Base-by-base conservation (phyloP, 2,113 vertebrate species). In the Athene noctua region DNA sequence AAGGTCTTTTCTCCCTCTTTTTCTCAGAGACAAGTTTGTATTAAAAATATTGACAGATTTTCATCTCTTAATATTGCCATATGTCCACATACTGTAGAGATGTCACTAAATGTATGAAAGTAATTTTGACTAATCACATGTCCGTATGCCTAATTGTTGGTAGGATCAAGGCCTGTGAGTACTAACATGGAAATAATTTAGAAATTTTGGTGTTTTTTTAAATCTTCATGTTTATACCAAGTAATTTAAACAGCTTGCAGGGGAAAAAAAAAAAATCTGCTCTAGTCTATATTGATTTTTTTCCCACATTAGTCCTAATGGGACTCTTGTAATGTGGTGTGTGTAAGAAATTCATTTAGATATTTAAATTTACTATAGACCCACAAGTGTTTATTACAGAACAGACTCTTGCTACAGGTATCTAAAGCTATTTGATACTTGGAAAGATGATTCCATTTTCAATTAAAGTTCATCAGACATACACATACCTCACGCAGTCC, bases 11-110 rank as follows among this genome's bases (percentile, higher is more conserved):
- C 27, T 51, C 23, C 4, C 3, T 95, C 11, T 14, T 73, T 86
- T 78, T 63, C 59, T 94, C 14, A 38, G 63, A 92, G 32, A 63
- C 9, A 21, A 91, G 42, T 6, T 36, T 32, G 6, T 72, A 61
- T 95, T 68, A 72, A 81, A 89, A 95, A 84, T 81, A 89, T 61
- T 91, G 70, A 75, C 73, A 79, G 81, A 79, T 96, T 80, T 85
- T 87, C 32, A 57, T 94, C 62, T 85, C 72, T 57, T 75, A 61
- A 63, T 93, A 61, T 57, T 91, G 51, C 85, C 94, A 75, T 95
- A 95, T 96, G 93, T 68, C 90, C 81, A 59, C 25, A 21, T 63
- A 6, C 34, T 65, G 25, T 12, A 68, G 82, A 87, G 81, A 57
- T 46, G 15, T 58, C 51, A 49, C 13, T 23, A 16, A 73, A 73